These are phyloP conservation scores for Corythornis vintsioides DNA, from an alignment of 2,113 vertebrate species.

Conservation along the genomic window DNA sequence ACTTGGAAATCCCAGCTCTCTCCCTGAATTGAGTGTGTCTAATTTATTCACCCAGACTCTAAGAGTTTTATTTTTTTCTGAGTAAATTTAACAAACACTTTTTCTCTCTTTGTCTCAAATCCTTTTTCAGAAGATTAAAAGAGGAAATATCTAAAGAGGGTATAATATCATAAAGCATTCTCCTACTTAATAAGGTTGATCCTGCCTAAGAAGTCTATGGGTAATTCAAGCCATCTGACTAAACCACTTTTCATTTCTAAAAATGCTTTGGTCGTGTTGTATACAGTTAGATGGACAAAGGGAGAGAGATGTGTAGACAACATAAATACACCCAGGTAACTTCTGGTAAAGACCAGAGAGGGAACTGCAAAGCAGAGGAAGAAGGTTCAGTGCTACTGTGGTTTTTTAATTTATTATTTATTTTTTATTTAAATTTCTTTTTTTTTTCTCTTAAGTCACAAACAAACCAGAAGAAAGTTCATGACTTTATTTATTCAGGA, in stretches of 20 bases:
- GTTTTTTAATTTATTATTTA: neutral
- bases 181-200: constrained; percentile 12
- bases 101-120: constrained; percentile 19
- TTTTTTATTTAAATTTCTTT: neutral
- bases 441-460: neutral
- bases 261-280: neutral
- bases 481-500: neutral
- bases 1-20: constrained; percentile 18
- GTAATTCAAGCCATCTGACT: neutral
- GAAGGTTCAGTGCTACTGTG: neutral
- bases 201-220: neutral
- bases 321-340: neutral
- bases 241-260: constrained; percentile 17
- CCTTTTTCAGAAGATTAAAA: constrained; percentile 32
- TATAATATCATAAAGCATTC: neutral
- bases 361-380: neutral
- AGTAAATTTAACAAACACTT: neutral
- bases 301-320: neutral
- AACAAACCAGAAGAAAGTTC: neutral
- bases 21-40: neutral
- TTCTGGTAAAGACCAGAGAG: neutral
- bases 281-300: neutral
- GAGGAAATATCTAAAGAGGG: neutral
- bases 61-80: neutral
- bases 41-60: neutral